Evolutionary conservation across 2,113 vertebrate genomes (phyloP).

Genomic region (Pungitius pungitius): DNA sequence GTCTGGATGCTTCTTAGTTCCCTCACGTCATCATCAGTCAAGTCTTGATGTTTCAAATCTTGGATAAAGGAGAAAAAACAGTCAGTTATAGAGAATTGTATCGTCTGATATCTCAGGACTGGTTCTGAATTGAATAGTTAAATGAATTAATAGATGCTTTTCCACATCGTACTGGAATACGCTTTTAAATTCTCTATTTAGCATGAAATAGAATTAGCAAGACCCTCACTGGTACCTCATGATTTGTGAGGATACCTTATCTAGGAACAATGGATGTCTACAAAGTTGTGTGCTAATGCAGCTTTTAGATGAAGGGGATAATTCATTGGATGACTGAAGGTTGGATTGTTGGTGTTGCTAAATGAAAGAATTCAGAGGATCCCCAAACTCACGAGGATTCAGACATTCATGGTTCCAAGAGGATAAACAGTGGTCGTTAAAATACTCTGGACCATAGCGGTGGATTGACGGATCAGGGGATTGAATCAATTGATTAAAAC

Average conservation of each 20-base stretch:
- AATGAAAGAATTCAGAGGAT: neutral
- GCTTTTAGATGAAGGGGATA: neutral
- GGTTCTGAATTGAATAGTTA: neutral
- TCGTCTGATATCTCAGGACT: neutral
- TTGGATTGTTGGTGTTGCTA: neutral
- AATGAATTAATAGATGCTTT: neutral
- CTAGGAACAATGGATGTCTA: neutral
- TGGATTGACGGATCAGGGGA: neutral
- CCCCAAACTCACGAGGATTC: neutral
- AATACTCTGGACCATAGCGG: neutral
- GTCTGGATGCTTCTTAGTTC: neutral
- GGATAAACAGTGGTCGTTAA: neutral
- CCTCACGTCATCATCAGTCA: neutral
- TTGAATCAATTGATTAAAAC: neutral
- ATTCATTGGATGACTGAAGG: neutral
- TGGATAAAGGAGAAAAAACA: neutral
- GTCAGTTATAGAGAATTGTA: neutral
- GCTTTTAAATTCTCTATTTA: neutral
- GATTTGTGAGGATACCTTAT: neutral
- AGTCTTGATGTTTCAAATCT: neutral
- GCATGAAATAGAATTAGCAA: neutral
- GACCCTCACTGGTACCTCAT: neutral
- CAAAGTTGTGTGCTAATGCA: neutral
- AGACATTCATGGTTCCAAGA: neutral
- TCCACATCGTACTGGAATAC: neutral